These are phyloP conservation scores for Nesidiocoris tenuis DNA, from an alignment of 2,888 invertebrate species.

Conservation along the genomic window DNA sequence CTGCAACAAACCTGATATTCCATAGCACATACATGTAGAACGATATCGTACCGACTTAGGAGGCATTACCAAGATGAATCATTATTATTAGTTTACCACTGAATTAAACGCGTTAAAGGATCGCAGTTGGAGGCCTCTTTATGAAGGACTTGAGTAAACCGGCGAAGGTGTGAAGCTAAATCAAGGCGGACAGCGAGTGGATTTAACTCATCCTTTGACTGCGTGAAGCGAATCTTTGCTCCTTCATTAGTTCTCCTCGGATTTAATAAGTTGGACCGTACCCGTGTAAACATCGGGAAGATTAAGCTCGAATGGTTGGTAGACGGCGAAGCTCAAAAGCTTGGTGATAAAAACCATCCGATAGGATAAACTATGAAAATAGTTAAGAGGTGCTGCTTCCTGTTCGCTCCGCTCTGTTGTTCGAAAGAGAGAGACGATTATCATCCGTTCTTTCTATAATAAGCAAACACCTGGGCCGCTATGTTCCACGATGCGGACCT, in stretches of 20 bases:
- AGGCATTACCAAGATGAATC: too few species aligned
- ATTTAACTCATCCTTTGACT: not conserved
- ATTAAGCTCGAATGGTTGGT: not conserved
- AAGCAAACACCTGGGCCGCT: slow-evolving; percentile 31
- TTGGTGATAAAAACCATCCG: not conserved
- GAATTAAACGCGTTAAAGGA: not conserved
- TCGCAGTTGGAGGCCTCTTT: not conserved
- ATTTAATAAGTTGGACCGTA: not conserved
- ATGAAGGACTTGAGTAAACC: not conserved
- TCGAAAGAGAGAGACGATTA: slow-evolving; percentile 4
- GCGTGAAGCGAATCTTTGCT: not conserved
- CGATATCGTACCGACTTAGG: too few species aligned
- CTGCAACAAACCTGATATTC: too few species aligned
- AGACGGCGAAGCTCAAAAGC: not conserved
- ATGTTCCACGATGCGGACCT: not conserved
- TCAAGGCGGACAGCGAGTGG: not conserved
- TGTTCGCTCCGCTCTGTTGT: not conserved
- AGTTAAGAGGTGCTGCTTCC: not conserved
- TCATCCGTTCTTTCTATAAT: slow-evolving; percentile 21
- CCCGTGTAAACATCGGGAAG: not conserved
- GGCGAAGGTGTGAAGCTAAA: not conserved
- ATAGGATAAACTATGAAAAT: not conserved
- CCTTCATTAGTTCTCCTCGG: not conserved
- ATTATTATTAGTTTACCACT: too few species aligned
- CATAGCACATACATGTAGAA: too few species aligned